These are phyloP conservation scores for Acanthococcus lagerstroemiae DNA, from an alignment of 2,888 invertebrate species.

Conservation along the genomic window DNA sequence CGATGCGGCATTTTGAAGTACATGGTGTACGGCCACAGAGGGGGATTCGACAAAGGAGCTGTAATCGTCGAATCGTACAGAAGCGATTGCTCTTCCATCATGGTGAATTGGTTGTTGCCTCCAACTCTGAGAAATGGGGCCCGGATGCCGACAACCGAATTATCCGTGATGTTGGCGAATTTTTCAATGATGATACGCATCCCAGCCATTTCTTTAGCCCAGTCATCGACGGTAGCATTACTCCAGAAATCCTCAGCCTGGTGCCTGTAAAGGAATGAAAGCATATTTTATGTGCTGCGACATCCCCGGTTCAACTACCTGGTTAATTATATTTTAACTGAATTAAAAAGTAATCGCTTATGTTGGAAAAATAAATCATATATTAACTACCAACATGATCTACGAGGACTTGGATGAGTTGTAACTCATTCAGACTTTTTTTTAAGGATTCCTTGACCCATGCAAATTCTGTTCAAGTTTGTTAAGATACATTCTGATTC, in stretches of 20 bases:
- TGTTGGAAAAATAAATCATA: too few relatives aligned
- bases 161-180: conserved; percentile 78
- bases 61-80: conserved; percentile 92
- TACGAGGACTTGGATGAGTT: too few relatives aligned
- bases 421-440: too few relatives aligned
- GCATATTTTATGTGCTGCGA: too few relatives aligned
- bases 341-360: too few relatives aligned
- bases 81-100: conserved; percentile 95
- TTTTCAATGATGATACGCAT: conserved; percentile 84
- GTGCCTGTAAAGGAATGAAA: conserved; percentile 60
- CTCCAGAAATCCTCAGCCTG: conserved; percentile 89
- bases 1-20: conserved; percentile 93
- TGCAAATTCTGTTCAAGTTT: too few relatives aligned
- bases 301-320: too few relatives aligned
- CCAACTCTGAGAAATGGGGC: conserved; percentile 85
- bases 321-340: too few relatives aligned
- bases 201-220: conserved; percentile 92
- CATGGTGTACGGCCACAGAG: conserved; percentile 97
- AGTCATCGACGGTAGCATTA: conserved; percentile 80
- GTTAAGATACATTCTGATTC: too few relatives aligned
- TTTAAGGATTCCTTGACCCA: too few relatives aligned
- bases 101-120: conserved; percentile 91
- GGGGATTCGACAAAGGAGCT: conserved; percentile 79
- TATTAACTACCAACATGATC: too few relatives aligned
- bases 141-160: conserved; percentile 81